A percentile compares a stretch with the other conserved stretches of the same genome.
Conservation (phyloP, 2,797 vertebrate species). For the Tympanoctomys barrerae region DNA sequence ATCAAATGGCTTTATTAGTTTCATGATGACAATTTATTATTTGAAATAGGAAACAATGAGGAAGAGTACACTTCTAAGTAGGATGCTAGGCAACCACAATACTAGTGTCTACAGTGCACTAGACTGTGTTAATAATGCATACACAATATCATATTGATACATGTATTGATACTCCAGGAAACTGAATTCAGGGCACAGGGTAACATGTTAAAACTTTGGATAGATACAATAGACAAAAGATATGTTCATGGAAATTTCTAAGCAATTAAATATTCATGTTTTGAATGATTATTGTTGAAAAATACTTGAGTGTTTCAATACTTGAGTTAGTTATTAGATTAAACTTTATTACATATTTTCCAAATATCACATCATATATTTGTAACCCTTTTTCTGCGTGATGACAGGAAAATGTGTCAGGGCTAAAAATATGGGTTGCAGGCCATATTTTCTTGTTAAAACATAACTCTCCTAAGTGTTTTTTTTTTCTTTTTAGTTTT, state of each 20-base stretch:
- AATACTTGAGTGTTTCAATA: not conserved
- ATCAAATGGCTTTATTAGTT: not conserved
- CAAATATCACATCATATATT: not conserved
- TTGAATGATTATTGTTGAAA: constrained; percentile 3
- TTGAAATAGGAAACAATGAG: not conserved
- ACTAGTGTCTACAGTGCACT: not conserved
- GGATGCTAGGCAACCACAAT: not conserved
- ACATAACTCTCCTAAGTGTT: not conserved
- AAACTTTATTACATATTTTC: not conserved
- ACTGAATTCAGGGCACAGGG: not conserved
- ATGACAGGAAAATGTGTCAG: not conserved
- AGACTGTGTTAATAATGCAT: not conserved
- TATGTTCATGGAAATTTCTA: not conserved
- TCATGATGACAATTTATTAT: not conserved
- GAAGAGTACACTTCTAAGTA: not conserved
- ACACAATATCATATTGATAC: not conserved
- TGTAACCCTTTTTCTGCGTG: not conserved
- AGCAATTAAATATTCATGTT: not conserved
- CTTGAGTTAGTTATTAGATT: not conserved
- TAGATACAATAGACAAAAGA: not conserved
- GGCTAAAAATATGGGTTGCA: not conserved
- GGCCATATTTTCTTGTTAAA: not conserved
- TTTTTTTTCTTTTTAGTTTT: constrained; percentile 3
- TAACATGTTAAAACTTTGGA: not conserved
- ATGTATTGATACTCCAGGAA: not conserved